Base-by-base conservation (phyloP, 1,140 invertebrate genomes). In the Nomia melanderi region DNA sequence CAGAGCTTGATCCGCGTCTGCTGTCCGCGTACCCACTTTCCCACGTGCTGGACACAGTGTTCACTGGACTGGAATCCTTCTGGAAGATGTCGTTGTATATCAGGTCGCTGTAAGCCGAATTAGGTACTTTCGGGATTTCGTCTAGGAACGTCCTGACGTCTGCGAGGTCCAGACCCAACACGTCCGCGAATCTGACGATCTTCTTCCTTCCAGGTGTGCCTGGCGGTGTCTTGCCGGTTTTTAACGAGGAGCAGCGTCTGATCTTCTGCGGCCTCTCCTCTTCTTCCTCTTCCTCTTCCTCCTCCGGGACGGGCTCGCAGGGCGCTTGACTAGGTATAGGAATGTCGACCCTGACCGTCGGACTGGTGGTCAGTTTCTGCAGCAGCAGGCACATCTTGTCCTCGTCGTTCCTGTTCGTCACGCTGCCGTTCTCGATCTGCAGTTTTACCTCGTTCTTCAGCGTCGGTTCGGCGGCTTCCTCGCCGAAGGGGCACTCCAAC, bases 101-200 rank as follows among this genome's bases (percentile, higher is more conserved):
- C 50, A 96, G 90, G 90, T 96, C 96, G 84, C 94, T 94, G 86
- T 95, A 98, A 2, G 97, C 97, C 0, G 96, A 98, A 87, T 95
- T 96, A 0, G 97, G 97, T 83, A 98, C 94, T 81, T 95, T 96
- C 1, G 97, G 97, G 77, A 98, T 95, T 91, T 98, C 97, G 87
- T 98, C 97, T 78, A 97, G 92, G 90, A 97, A 98, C 3, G 96
- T 97, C 86, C 97, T 94, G 0, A 99, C 96, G 86, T 97, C 97
- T 14, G 97, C 97, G 77, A 99, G 92, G 93, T 99, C 98, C 9
- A 99, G 92, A 0, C 98, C 98, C 39, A 99, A 92, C 1, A 97
- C 97, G 88, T 99, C 98, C 0, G 98, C 98, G 90, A 99, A 99
- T 23, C 98, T 94, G 1, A 99, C 98, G 44, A 98, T 98, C 91